Percentiles rank a stretch among this genome's conserved stretches.
These are phyloP conservation scores for Ischnura elegans DNA, from an alignment of 2,888 invertebrate genomes.

Conservation along the genomic window DNA sequence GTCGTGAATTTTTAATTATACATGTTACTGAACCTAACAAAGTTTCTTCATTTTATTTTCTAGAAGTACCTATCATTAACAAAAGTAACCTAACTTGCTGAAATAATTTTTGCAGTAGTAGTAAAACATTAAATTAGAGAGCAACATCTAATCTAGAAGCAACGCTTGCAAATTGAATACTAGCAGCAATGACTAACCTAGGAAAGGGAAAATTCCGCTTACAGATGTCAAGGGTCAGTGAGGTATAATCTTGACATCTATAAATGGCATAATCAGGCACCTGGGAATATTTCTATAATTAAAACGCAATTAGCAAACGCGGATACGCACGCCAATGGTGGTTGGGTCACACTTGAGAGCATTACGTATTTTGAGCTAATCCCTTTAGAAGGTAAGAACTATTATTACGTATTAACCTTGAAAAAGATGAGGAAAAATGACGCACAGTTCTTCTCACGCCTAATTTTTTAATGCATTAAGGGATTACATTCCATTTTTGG, in stretches of 20 bases:
- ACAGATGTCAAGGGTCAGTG: neutral
- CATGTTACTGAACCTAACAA: too few relatives aligned
- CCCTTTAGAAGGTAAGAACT: neutral
- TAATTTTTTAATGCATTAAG: too few relatives aligned
- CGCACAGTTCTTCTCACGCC: too few relatives aligned
- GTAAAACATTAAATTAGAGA: too few relatives aligned
- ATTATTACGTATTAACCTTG: neutral
- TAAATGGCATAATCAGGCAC: neutral
- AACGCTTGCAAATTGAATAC: too few relatives aligned
- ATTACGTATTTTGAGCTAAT: neutral
- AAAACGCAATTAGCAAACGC: neutral
- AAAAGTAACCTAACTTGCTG: too few relatives aligned
- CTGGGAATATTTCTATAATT: neutral
- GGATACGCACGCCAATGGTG: neutral
- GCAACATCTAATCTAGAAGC: too few relatives aligned
- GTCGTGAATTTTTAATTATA: too few relatives aligned
- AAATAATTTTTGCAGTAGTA: too few relatives aligned
- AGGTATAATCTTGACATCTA: neutral
- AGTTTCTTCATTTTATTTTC: too few relatives aligned
- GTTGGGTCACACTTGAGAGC: neutral
- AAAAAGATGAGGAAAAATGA: neutral
- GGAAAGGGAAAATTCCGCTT: neutral
- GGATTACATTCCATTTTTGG: too few relatives aligned
- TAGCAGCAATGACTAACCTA: neutral
- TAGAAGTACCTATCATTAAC: too few relatives aligned